These are phyloP conservation scores for Dexiosoma caninum DNA, from an alignment of 2,888 invertebrate species.

Conservation along the genomic window DNA sequence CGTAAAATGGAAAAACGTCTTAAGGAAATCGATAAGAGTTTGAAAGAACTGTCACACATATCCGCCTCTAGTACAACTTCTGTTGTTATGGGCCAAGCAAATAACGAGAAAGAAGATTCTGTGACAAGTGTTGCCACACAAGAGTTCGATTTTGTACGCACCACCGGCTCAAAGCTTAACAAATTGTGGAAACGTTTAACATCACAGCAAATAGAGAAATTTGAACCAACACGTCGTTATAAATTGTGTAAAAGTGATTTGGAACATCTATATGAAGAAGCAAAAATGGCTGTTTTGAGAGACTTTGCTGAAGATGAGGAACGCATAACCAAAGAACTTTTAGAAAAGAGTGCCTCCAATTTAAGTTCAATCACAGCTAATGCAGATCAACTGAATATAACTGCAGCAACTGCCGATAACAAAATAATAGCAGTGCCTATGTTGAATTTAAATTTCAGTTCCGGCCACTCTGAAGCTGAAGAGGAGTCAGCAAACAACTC, in stretches of 20 bases:
- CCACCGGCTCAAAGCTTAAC: conserved; percentile 77
- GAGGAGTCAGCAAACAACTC: conserved; percentile 53
- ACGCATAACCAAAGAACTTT: conserved; percentile 67
- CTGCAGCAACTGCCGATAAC: not conserved
- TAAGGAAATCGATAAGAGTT: conserved; percentile 72
- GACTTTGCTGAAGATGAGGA: conserved; percentile 69
- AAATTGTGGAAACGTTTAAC: conserved; percentile 78
- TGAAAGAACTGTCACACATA: conserved; percentile 68
- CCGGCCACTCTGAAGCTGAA: conserved; percentile 67
- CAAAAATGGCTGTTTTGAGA: conserved; percentile 71
- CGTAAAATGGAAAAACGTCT: conserved; percentile 70
- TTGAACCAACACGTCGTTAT: conserved; percentile 74
- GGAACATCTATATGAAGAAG: conserved; percentile 77
- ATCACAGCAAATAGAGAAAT: conserved; percentile 75
- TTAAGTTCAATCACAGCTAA: conserved; percentile 44
- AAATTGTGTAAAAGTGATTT: conserved; percentile 76
- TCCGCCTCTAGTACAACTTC: conserved; percentile 49
- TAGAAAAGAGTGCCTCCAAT: conserved; percentile 64
- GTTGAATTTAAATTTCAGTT: conserved; percentile 70
- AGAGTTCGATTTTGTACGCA: conserved; percentile 68
- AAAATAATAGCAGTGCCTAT: conserved; percentile 64
- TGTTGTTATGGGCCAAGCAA: conserved; percentile 44
- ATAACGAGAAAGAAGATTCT: conserved; percentile 46
- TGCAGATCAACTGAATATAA: not conserved
- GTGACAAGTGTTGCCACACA: conserved; percentile 17